These are phyloP conservation scores for Montipora capricornis DNA, from an alignment of 64 coral and sea anemone species.

Conservation along the genomic window DNA sequence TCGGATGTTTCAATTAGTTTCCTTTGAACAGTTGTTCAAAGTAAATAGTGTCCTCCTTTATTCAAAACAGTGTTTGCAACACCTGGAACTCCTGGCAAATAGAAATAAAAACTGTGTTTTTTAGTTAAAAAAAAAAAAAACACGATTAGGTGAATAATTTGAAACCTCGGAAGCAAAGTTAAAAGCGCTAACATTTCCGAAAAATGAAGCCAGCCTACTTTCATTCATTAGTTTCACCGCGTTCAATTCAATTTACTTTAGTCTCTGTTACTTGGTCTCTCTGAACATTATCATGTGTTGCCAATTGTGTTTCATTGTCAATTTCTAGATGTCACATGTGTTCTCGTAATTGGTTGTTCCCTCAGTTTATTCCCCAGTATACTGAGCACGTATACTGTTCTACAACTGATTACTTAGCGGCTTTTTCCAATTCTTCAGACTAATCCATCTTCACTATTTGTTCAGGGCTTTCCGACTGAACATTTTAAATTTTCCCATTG, in stretches of 20 bases:
- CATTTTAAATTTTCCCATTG: neutral
- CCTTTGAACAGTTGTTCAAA: neutral
- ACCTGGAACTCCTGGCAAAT: neutral
- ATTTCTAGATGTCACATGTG: neutral
- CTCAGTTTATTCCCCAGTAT: neutral
- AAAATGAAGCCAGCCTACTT: neutral
- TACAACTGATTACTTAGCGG: neutral
- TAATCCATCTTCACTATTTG: neutral
- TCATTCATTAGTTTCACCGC: no score
- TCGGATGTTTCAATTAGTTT: neutral
- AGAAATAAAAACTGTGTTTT: neutral
- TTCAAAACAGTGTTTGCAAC: neutral
- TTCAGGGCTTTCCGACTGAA: neutral
- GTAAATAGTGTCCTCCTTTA: neutral
- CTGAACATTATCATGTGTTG: neutral
- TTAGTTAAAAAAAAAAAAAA: neutral
- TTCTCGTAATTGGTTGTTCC: neutral
- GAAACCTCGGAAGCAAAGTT: neutral
- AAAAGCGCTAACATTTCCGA: neutral
- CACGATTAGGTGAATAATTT: neutral
- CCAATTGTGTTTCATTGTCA: neutral
- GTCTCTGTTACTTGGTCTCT: neutral
- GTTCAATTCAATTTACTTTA: neutral
- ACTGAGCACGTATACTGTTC: no score
- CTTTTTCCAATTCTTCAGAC: no score